Percentiles rank a stretch among this genome's conserved stretches.
These are phyloP conservation scores for Lagenorhynchus albirostris DNA, from an alignment of 2,113 vertebrate species.

Conservation along the genomic window DNA sequence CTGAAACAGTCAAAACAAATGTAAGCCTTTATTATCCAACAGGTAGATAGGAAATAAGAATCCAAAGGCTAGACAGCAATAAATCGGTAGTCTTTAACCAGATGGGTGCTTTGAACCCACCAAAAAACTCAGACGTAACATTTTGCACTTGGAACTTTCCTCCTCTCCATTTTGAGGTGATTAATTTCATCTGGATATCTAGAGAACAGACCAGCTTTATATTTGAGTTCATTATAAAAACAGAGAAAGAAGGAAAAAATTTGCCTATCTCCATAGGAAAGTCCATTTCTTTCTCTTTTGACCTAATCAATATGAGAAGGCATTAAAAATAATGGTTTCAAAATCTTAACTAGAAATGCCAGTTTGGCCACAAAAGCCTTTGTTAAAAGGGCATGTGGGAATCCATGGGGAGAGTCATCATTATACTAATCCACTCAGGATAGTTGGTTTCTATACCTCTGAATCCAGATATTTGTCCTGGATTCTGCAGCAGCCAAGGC, in stretches of 20 bases:
- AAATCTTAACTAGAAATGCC: constrained; percentile 58
- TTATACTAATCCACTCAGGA: constrained; percentile 39
- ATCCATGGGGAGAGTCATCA: not conserved
- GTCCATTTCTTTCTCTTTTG: constrained; percentile 29
- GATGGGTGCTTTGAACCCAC: not conserved
- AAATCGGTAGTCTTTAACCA: not conserved
- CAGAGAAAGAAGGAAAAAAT: constrained; percentile 32
- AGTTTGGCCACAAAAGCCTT: constrained; percentile 56
- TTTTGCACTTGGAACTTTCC: not conserved
- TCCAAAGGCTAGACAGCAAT: not conserved
- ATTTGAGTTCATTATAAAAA: constrained; percentile 29
- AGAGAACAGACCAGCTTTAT: not conserved
- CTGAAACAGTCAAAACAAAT: constrained; percentile 48
- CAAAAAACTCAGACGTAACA: not conserved
- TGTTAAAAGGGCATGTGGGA: constrained; percentile 36
- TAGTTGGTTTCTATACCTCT: constrained; percentile 23
- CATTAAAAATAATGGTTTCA: constrained; percentile 51
- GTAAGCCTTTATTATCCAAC: constrained; percentile 45
- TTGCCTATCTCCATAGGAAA: constrained; percentile 16
- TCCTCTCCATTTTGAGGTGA: constrained; percentile 9
- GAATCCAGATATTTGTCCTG: constrained; percentile 51
- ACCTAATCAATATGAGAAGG: constrained; percentile 48
- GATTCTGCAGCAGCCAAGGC: constrained; percentile 47
- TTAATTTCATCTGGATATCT: not conserved
- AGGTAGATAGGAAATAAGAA: constrained; percentile 62